Base-by-base conservation (phyloP, 2,113 vertebrate genomes). In the Centropristis striata region DNA sequence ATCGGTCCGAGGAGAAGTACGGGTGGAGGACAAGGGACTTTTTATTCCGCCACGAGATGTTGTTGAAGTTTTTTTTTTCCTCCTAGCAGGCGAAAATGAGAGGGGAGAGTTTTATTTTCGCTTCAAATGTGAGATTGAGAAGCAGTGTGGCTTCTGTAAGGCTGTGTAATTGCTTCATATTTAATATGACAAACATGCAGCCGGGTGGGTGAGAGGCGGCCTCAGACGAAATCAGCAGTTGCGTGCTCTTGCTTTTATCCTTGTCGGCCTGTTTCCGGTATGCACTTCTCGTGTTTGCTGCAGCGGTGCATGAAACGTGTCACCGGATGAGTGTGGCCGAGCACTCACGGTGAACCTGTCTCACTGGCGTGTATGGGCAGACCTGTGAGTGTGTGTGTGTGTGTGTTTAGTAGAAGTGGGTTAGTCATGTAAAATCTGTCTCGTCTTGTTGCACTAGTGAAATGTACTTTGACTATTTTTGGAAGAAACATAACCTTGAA, bases 211-310 rank as follows among this genome's bases (percentile, higher is more conserved):
- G 86, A 80, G 88, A 75, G 70, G 86, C 80, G 49, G 78, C 65
- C 63, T 66, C 63, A 78, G 83, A 84, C 27, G 65, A 68, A 68
- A 11, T 60, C 23, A 75, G 77, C 10, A 42, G 70, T 88, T 81
- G 88, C 86, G 80, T 92, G 71, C 84, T 83, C 80, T 74, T 80
- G 87, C 88, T 92, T 84, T 89, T 80, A 81, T 86, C 75, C 75
- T 72, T 39, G 84, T 75, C 47, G 51, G 65, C 72, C 80, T 85
- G 87, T 86, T 89, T 87, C 88, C 66, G 46, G 86, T 92, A 92
- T 94, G 93, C 93, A 92, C 87, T 94, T 94, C 87, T 90, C 72
- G 46, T 94, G 93, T 94, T 93, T 90, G 87, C 87, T 90, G 91
- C 92, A 93, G 75, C 58, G 84, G 89, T 86, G 92, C 92, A 87